Evolutionary conservation across 2,113 vertebrate species (phyloP), one percentile per base, ranked within the genome.

Genomic region (Pachycephala philippinensis): DNA sequence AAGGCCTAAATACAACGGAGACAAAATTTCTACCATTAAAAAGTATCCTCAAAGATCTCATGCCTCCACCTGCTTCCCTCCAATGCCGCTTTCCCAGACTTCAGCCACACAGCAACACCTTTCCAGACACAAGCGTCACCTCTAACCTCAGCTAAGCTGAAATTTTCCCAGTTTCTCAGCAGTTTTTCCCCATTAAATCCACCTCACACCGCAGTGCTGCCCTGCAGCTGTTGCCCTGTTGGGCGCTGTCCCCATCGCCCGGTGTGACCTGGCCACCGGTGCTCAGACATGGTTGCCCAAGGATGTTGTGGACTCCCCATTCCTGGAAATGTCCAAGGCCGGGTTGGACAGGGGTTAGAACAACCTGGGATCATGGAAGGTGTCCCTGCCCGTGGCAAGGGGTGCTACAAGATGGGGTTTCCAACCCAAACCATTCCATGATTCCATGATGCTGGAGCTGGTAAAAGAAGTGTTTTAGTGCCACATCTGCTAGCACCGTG

Each of bases 191-290:
- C 69, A 19, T 71, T 49, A 54, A 75, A 66, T 30, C 40, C 27
- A 1, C 35, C 57, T 61, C 2, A 1, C 1, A 0, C 6, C 0
- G 0, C 20, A 4, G 26, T 1, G 2, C 13, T 66, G 68, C 50
- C 80, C 66, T 3, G 13, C 17, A 37, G 72, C 33, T 44, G 33
- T 26, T 68, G 63, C 52, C 26, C 26, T 76, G 26, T 31, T 59
- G 50, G 60, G 24, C 1, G 2, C 56, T 20, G 37, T 21, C 37
- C 59, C 50, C 33, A 2, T 4, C 3, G 9, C 50, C 60, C 2
- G 0, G 5, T 2, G 47, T 16, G 17, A 37, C 71, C 94, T 3
- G 39, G 53, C 23, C 28, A 18, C 35, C 53, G 2, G 6, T 17
- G 19, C 22, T 52, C 44, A 15, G 44, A 59, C 27, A 31, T 4